These are phyloP conservation scores for Pyxicephalus adspersus DNA, from an alignment of 2,113 vertebrate genomes.

Conservation along the genomic window DNA sequence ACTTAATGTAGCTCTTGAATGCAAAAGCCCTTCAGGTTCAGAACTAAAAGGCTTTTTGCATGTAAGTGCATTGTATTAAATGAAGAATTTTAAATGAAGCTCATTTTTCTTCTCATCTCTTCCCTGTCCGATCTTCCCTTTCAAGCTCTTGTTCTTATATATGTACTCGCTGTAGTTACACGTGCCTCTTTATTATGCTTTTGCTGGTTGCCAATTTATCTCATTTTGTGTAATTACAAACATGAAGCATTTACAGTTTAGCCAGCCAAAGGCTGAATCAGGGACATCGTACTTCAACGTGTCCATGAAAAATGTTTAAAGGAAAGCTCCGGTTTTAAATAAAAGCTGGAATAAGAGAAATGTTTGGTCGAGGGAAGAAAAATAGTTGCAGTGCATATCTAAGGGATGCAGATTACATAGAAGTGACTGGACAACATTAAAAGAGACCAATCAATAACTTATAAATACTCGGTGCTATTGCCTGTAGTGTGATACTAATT, in stretches of 20 bases:
- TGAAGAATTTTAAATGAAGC: background rate
- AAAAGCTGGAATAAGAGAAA: no score
- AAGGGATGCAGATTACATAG: no score
- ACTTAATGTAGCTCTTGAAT: slow-evolving; percentile 14
- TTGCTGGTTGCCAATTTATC: background rate
- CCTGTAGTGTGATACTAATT: no score
- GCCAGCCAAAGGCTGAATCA: slow-evolving; percentile 4
- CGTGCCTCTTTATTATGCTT: slow-evolving; percentile 17
- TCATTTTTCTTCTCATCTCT: slow-evolving; percentile 19
- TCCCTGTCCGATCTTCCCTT: background rate
- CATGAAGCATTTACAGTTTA: background rate
- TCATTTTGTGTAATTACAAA: slow-evolving; percentile 34
- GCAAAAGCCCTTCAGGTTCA: slow-evolving; percentile 1
- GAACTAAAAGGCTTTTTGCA: slow-evolving; percentile 11
- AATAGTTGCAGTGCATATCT: no score
- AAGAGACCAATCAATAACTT: no score
- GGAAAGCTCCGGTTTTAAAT: no score
- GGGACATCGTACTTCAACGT: background rate
- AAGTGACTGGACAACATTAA: no score
- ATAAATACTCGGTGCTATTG: no score
- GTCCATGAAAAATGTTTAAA: background rate
- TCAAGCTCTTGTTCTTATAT: background rate
- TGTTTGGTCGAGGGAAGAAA: no score
- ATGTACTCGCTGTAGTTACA: background rate
- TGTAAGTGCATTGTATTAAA: slow-evolving; percentile 29